These are phyloP conservation scores for Leucophora obtusa DNA, from an alignment of 2,888 invertebrate species.

Conservation along the genomic window DNA sequence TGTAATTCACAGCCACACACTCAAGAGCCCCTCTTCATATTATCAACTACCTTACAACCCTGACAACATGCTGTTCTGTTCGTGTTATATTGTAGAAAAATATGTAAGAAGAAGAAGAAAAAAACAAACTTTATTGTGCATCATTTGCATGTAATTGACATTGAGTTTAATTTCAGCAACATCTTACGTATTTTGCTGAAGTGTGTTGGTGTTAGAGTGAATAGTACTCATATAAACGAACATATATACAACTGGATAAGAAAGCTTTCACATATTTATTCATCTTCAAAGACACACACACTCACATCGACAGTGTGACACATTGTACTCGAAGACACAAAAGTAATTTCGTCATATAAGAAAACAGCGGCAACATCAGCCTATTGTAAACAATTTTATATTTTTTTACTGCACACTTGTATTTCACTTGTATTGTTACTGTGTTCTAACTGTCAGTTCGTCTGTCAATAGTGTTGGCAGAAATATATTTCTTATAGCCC, in stretches of 20 bases:
- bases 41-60: neutral
- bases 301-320: too few relatives aligned
- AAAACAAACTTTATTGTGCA: conserved; percentile 47
- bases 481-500: too few relatives aligned
- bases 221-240: neutral
- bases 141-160: conserved; percentile 61
- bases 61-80: neutral
- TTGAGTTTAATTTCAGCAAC: conserved; percentile 53
- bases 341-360: too few relatives aligned
- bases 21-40: neutral
- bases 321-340: too few relatives aligned
- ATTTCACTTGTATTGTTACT: too few relatives aligned
- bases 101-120: neutral
- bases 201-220: neutral
- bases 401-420: too few relatives aligned
- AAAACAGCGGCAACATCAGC: too few relatives aligned
- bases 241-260: neutral
- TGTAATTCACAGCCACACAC: too few relatives aligned
- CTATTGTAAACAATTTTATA: too few relatives aligned
- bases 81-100: neutral
- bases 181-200: conserved; percentile 16
- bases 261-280: neutral
- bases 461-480: too few relatives aligned
- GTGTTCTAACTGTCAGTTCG: too few relatives aligned
- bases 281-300: too few relatives aligned